A percentile compares a stretch with the other conserved stretches of the same genome.
These are phyloP conservation scores for Saguinus midas DNA, from an alignment of 2,113 vertebrate genomes.

Conservation along the genomic window DNA sequence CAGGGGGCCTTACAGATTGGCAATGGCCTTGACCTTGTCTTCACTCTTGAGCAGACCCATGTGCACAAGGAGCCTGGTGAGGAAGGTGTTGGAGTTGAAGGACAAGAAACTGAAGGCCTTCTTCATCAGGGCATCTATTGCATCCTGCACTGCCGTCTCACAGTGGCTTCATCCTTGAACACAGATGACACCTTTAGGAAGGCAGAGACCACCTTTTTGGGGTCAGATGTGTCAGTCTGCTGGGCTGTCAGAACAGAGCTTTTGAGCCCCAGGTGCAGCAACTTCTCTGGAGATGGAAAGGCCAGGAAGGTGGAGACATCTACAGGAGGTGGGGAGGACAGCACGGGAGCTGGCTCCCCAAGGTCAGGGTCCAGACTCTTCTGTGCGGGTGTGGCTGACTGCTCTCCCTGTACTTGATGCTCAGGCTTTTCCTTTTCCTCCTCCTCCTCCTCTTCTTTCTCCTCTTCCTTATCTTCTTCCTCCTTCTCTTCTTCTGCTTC, in stretches of 20 bases:
- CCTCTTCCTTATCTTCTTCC: no score
- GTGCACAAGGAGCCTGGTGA: constrained; percentile 92
- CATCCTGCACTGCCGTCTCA: constrained; percentile 88
- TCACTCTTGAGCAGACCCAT: constrained; percentile 98
- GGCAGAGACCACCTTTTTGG: constrained; percentile 88
- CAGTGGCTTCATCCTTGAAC: constrained; percentile 91
- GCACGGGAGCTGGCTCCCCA: constrained; percentile 85
- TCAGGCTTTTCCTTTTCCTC: no score
- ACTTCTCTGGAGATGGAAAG: constrained; percentile 95
- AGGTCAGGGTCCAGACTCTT: no score
- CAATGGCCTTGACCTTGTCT: constrained; percentile 92
- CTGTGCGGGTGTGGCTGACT: no score
- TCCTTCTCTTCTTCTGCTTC: no score
- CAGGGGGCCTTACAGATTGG: constrained; percentile 91
- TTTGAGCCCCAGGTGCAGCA: constrained; percentile 91
- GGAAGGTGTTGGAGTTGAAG: constrained; percentile 90
- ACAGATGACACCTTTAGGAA: constrained; percentile 95
- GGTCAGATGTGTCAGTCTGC: constrained; percentile 92
- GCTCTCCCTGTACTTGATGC: no score
- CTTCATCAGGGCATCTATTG: constrained; percentile 90
- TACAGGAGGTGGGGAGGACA: constrained; percentile 83
- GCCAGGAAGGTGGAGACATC: constrained; percentile 93
- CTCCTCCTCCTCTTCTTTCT: no score
- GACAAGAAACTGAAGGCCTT: constrained; percentile 89
- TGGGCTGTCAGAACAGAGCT: constrained; percentile 91